Evolutionary conservation across 2,113 vertebrate genomes (phyloP), one percentile per base, ranked within the genome.

Genomic region (Phodopus roborovskii): DNA sequence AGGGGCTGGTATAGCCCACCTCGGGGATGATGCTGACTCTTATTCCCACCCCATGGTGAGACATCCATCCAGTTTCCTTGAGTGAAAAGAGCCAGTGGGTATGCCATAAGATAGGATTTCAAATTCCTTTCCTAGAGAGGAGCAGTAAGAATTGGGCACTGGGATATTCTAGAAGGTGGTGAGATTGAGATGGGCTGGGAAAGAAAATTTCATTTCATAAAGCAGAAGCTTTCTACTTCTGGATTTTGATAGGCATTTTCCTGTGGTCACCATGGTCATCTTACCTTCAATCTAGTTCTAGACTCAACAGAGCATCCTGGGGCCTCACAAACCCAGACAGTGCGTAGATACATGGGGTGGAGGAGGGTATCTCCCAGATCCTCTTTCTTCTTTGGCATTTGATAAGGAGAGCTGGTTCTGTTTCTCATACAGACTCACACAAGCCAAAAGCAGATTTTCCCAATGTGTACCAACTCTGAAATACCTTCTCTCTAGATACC

Each of bases 31-130:
- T 56, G 15, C 58, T 20, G 17, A 45, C 3, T 74, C 62, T 62
- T 15, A 26, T 50, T 20, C 56, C 33, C 58, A 36, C 8, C 20
- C 11, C 7, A 1, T 0, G 3, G 17, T 11, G 7, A 0, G 33
- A 30, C 0, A 8, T 42, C 15, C 24, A 0, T 22, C 39, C 68
- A 0, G 0, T 56, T 77, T 70, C 81, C 68, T 68, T 62, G 39
- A n/a, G 94, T 86, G 33, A 56, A 60, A 79, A 42, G n/a, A 45
- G 70, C 16, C 2, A 30, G 58, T 10, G 50, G 60, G 1, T 28
- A n/a, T 26, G 24, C 33, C 33, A 60, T 33, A 85, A 56, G 28
- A 62, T 6, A 66, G 22, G 3, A 17, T 62, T 36, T 88, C 30
- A 68, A 33, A 48, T 17, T 60, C 60, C 60, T 56, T 33, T 90